These are phyloP conservation scores for Prionace glauca DNA, from an alignment of 2,797 vertebrate genomes.

Conservation along the genomic window DNA sequence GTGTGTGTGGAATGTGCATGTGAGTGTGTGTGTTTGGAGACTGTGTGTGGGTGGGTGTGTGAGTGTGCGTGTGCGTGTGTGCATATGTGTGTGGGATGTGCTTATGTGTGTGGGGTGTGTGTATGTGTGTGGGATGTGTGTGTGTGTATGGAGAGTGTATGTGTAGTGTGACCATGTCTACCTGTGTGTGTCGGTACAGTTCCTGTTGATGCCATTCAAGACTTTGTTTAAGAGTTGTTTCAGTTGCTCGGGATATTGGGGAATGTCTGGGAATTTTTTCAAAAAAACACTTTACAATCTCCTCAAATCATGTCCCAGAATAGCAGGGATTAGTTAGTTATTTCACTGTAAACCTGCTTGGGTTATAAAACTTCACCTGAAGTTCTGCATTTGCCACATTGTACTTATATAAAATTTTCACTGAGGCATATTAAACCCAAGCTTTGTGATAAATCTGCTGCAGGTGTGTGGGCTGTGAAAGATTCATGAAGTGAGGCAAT, in stretches of 20 bases:
- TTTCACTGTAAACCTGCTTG: neutral
- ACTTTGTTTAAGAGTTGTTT: neutral
- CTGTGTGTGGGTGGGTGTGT: too few relatives aligned
- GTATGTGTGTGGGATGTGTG: too few relatives aligned
- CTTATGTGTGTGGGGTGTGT: too few relatives aligned
- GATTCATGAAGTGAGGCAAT: neutral
- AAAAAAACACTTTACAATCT: neutral
- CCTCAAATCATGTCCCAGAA: neutral
- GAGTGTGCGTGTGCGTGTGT: too few relatives aligned
- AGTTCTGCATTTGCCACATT: neutral
- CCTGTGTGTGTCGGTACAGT: neutral
- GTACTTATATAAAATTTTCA: neutral
- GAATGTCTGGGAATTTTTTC: neutral
- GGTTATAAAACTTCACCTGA: neutral
- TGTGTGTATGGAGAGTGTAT: too few relatives aligned
- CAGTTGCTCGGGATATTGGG: neutral
- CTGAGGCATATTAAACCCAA: neutral
- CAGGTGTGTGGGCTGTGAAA: neutral
- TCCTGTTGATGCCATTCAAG: neutral
- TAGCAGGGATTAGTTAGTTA: neutral
- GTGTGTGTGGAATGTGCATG: too few relatives aligned
- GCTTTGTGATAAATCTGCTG: neutral
- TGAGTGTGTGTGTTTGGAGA: too few relatives aligned
- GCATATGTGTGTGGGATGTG: too few relatives aligned
- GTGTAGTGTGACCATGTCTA: neutral